Evolutionary conservation across 1,140 invertebrate genomes (phyloP).

Genomic region (Rhopalosiphum maidis): DNA sequence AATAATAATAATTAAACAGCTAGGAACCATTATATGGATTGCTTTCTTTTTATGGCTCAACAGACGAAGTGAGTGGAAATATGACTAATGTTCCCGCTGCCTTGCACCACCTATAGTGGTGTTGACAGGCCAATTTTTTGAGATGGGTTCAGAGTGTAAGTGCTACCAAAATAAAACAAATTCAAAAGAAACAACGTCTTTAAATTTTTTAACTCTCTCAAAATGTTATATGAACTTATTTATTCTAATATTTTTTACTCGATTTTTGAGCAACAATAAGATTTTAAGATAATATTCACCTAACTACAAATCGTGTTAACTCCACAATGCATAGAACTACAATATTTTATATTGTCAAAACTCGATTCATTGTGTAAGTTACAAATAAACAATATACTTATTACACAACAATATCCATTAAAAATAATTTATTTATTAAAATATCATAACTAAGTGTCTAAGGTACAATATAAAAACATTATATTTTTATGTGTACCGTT

Average conservation of each 20-base stretch:
- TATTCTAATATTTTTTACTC: not conserved
- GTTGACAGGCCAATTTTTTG: not conserved
- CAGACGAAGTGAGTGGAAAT: not conserved
- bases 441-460: not conserved
- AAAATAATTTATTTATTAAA: not conserved
- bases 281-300: not conserved
- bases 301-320: not conserved
- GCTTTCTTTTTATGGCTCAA: not conserved
- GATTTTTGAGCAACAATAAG: not conserved
- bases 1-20: slow-evolving; percentile 42
- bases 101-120: not conserved
- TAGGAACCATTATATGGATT: not conserved
- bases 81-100: not conserved
- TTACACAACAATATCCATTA: not conserved
- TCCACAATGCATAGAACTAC: not conserved
- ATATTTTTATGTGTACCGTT: not conserved
- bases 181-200: not conserved
- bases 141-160: not conserved
- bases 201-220: not conserved
- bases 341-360: not conserved
- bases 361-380: not conserved
- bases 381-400: not conserved
- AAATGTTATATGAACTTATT: not conserved
- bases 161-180: not conserved
- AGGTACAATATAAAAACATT: not conserved